Evolutionary conservation across 1,140 invertebrate species (phyloP), one percentile per base, ranked within the genome.

Genomic region (Caerostris darwini): DNA sequence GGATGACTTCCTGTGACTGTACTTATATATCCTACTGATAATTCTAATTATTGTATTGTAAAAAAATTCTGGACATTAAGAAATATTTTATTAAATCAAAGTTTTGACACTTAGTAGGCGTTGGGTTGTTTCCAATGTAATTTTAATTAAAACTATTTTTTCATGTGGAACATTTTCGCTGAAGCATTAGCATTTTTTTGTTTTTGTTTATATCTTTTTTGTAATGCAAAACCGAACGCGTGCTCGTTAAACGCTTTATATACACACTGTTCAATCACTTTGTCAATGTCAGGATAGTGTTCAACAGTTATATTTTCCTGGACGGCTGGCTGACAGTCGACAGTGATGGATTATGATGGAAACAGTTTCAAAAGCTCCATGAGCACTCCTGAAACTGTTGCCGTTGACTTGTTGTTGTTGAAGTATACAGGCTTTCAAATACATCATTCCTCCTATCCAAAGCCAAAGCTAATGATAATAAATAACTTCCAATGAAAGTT

Each of bases 291-390:
- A 34, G 34, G 34, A 5, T 3, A 4, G 34, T 50, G 10, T 77
- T 77, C 53, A 77, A 77, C 8, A 53, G 71, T 3, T 50, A 34
- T 12, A 12, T 77, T 77, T 77, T 77, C 10, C 10, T 5, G 50
- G 10, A 53, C 0, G 71, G 71, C 10, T 53, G 50, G 34, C 71
- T 53, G 71, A 50, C 10, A 50, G 71, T 50, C 71, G 71, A 77
- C 71, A 77, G 10, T 77, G 71, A 77, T 77, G 71, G 71, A 77
- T 77, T 77, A 77, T 77, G 71, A 77, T 77, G 71, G 71, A 77
- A 53, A 67, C 19, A 7, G 50, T 77, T 50, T 19, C 7, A 50
- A 50, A 34, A 77, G 8, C 53, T 12, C 71, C 8, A 2, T 77
- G 34, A 7, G 5, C 71, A n/a, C 67, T 67, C n/a, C 0, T 67